Base-by-base conservation (phyloP, 2,797 vertebrate genomes). In the Alcedo atthis region DNA sequence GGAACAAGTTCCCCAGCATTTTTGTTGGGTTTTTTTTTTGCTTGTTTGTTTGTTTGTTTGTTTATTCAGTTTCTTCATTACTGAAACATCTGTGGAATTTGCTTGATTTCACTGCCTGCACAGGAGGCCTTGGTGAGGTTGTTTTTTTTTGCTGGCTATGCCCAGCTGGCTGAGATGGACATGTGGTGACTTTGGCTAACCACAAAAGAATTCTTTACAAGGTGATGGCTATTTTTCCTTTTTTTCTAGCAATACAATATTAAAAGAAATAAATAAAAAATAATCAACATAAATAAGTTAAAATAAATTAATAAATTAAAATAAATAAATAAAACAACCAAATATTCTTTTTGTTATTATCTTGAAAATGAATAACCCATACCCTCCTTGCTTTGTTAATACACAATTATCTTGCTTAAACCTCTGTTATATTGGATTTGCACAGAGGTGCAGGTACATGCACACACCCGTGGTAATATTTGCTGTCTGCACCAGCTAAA, bases 121-220 rank as follows among this genome's bases (percentile, higher is more conserved):
- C 19, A n/a, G n/a, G 21, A 81, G 4, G 13, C 20, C 8, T 63
- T 0, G 0, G 21, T 33, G 30, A 6, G 8, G 2, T 37, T 37
- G 10, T 37, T 37, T 37, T 37, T 18, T 85, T 82, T 83, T 54
- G 16, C 33, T 63, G 30, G 14, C 69, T 55, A 12, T 35, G 28
- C 8, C 17, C 28, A 58, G 16, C 12, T 62, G 54, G 8, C 55
- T 26, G 43, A 45, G 12, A 7, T 16, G 18, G 26, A 30, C 33
- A 20, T 2, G 18, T 35, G 46, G 55, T 4, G 1, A 26, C 43
- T 55, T 70, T 33, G 40, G 5, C 35, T 51, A 32, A 40, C 24
- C 16, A 43, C 32, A 46, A 12, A 40, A 49, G 28, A 5, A 4
- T n/a, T 51, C 7, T 37, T 77, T 55, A 18, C 22, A 63, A 54